Percentiles rank a stretch among this genome's conserved stretches.
These are phyloP conservation scores for Gymnarchus niloticus DNA, from an alignment of 2,113 vertebrate species.

Conservation along the genomic window DNA sequence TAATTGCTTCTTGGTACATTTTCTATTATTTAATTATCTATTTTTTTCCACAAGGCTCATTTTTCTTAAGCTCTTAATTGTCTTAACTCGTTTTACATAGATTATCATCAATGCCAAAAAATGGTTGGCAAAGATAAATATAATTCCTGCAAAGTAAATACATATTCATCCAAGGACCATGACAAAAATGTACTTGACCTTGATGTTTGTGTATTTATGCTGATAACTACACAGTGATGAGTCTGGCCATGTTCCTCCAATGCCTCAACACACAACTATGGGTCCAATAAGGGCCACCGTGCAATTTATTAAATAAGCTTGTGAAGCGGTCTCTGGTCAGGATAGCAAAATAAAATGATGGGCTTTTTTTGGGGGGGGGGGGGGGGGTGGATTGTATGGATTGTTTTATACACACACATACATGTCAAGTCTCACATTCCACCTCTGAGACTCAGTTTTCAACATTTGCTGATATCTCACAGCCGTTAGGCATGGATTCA, in stretches of 20 bases:
- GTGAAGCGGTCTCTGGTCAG: neutral
- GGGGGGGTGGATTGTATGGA: too few relatives aligned
- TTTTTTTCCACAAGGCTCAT: neutral
- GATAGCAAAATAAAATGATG: neutral
- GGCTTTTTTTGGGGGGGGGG: neutral
- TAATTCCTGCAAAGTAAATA: neutral
- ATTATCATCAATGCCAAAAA: neutral
- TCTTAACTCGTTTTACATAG: neutral
- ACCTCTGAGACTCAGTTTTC: too few relatives aligned
- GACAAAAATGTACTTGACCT: neutral
- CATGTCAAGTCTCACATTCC: too few relatives aligned
- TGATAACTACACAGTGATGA: neutral
- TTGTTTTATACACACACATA: too few relatives aligned
- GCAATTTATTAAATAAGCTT: neutral
- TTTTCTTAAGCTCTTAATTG: neutral
- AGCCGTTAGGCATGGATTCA: too few relatives aligned
- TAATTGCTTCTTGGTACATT: neutral
- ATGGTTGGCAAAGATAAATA: slow-evolving; percentile 3
- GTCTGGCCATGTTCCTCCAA: neutral
- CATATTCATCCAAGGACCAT: neutral
- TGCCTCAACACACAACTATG: neutral
- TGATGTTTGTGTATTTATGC: neutral
- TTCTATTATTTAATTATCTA: neutral
- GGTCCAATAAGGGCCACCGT: neutral
- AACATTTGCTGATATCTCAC: too few relatives aligned